Percentiles rank a stretch among this genome's conserved stretches.
phyloP scores from a whole-genome alignment of 2,113 vertebrate species.

The Empidonax alnorum region DNA sequence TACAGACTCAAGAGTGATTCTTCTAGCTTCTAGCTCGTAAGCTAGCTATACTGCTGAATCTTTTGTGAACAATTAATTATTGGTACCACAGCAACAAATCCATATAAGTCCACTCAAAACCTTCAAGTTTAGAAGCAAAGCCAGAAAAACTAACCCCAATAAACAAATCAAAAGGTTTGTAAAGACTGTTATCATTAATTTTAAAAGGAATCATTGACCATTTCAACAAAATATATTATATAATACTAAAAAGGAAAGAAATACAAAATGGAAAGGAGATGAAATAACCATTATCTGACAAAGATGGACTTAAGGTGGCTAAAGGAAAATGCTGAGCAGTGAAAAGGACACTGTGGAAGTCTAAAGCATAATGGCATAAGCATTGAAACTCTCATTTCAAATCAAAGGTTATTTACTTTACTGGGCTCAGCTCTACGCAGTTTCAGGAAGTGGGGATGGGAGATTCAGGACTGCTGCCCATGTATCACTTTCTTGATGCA shows the following conservation, averaged over 20 bases:
- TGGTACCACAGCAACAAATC: not conserved
- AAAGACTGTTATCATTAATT: not conserved
- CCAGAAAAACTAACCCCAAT: not conserved
- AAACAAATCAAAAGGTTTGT: not conserved
- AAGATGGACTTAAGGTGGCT: not conserved
- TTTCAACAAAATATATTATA: not conserved
- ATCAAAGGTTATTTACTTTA: constrained; percentile 43
- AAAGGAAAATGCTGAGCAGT: not conserved
- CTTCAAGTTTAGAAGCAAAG: not conserved
- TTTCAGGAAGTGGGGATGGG: not conserved
- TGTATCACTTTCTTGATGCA: not conserved
- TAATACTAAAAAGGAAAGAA: not conserved
- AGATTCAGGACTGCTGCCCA: not conserved
- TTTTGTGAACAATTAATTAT: not conserved
- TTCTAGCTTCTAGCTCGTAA: not conserved
- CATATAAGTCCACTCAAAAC: not conserved
- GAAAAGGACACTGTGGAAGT: not conserved
- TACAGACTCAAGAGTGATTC: not conserved
- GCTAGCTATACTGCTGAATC: not conserved
- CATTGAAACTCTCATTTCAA: not conserved
- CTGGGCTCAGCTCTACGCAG: not conserved
- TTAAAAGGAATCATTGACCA: not conserved
- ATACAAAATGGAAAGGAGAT: not conserved
- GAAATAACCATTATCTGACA: not conserved
- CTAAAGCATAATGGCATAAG: not conserved